phyloP scores from a whole-genome alignment of 1,140 invertebrate genomes.

The Nautilus pompilius region DNA sequence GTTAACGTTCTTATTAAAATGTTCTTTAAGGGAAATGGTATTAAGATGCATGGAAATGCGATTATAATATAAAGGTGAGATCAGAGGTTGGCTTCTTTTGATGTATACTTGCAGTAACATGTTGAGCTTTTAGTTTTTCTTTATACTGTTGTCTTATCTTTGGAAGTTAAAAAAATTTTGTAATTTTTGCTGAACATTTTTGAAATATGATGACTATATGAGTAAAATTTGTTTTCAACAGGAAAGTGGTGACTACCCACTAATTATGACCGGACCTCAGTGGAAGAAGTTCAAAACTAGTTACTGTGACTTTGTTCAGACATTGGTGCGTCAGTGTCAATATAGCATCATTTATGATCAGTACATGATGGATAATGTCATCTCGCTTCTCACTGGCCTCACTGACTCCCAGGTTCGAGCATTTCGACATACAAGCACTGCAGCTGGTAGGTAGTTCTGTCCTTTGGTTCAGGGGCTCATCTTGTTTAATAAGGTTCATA shows the following conservation, averaged over 20 bases:
- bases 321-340: slow-evolving; percentile 94
- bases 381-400: slow-evolving; percentile 92
- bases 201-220: neutral
- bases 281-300: slow-evolving; percentile 97
- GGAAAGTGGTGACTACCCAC: slow-evolving; percentile 98
- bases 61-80: too few relatives aligned
- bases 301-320: slow-evolving; percentile 97
- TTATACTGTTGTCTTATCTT: neutral
- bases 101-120: too few relatives aligned
- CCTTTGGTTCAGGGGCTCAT: too few relatives aligned
- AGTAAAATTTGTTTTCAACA: slow-evolving; percentile 52
- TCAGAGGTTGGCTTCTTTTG: too few relatives aligned
- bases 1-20: too few relatives aligned
- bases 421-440: slow-evolving; percentile 97
- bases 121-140: neutral
- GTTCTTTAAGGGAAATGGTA: too few relatives aligned
- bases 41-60: too few relatives aligned
- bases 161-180: neutral
- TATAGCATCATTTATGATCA: slow-evolving; percentile 99
- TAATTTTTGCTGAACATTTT: neutral
- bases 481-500: too few relatives aligned
- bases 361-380: slow-evolving; percentile 98
- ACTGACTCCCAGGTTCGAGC: slow-evolving; percentile 98
- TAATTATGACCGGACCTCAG: slow-evolving; percentile 93
- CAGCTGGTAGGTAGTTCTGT: slow-evolving; percentile 67